phyloP scores from a whole-genome alignment of 2,888 invertebrate species.

The Macaria liturata region DNA sequence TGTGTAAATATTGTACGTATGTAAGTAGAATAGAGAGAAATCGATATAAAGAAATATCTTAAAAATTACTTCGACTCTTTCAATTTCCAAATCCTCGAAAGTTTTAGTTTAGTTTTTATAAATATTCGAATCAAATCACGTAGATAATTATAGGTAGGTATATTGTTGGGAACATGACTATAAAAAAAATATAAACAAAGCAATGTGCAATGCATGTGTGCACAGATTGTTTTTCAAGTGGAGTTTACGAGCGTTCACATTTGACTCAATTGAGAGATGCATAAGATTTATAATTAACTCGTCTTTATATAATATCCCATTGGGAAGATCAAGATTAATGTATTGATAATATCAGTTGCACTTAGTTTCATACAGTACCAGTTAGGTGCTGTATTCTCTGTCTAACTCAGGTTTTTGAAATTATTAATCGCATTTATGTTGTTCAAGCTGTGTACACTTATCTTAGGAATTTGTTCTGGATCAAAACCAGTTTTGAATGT shows the following conservation, averaged over 20 bases:
- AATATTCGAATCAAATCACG: too few species aligned
- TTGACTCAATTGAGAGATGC: not conserved
- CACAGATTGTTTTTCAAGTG: constrained; percentile 4
- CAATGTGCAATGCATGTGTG: constrained; percentile 22
- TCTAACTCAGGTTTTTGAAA: too few species aligned
- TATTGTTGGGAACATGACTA: too few species aligned
- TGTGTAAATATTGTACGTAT: constrained; percentile 61
- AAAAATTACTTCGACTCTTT: constrained; percentile 30
- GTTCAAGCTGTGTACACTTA: too few species aligned
- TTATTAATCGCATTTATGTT: too few species aligned
- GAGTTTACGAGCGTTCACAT: constrained; percentile 6
- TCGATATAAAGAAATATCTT: constrained; percentile 56
- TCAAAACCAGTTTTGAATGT: too few species aligned
- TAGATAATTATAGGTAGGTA: not conserved
- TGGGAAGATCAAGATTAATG: too few species aligned
- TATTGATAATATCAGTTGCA: not conserved
- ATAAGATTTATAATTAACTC: not conserved
- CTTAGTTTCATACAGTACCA: not conserved
- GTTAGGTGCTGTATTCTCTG: too few species aligned
- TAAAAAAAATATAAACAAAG: constrained; percentile 8
- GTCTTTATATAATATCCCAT: too few species aligned
- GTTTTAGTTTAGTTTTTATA: too few species aligned
- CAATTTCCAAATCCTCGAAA: not conserved
- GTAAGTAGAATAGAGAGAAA: constrained; percentile 48
- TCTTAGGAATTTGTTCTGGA: too few species aligned